Conservation (phyloP, 2,888 invertebrate genomes). For the Nephrotoma appendiculata region DNA sequence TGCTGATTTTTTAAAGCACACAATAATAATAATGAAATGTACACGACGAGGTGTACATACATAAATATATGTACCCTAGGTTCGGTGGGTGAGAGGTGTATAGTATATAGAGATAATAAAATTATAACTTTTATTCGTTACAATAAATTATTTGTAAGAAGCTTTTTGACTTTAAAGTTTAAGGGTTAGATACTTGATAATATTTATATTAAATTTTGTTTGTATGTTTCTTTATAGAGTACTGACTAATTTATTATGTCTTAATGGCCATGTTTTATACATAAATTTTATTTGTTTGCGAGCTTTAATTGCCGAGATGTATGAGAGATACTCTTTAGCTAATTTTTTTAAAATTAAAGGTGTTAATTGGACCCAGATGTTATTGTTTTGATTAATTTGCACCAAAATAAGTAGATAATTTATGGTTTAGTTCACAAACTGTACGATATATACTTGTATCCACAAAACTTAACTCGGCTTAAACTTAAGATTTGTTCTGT, state of each 20-base stretch:
- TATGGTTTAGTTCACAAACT: too few species aligned
- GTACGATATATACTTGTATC: too few species aligned
- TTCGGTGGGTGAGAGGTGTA: not conserved
- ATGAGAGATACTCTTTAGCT: not conserved
- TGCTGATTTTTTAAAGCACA: not conserved
- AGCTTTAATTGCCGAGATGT: not conserved
- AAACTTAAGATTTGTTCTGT: too few species aligned
- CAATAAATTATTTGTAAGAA: not conserved
- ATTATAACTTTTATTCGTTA: not conserved
- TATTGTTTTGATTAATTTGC: too few species aligned
- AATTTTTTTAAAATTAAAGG: too few species aligned
- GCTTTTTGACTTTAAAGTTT: not conserved
- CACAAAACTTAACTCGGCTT: too few species aligned
- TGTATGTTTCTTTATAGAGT: not conserved
- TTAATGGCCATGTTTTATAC: not conserved
- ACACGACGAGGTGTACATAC: not conserved
- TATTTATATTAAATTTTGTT: not conserved
- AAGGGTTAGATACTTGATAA: not conserved
- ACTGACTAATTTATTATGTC: not conserved
- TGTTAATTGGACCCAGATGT: too few species aligned
- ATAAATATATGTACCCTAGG: not conserved
- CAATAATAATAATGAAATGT: not conserved
- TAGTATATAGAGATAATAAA: not conserved
- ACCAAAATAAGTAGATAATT: too few species aligned
- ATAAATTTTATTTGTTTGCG: not conserved